Evolutionary conservation across 2,888 invertebrate genomes (phyloP).

Genomic region (Tricholauxania praeusta): DNA sequence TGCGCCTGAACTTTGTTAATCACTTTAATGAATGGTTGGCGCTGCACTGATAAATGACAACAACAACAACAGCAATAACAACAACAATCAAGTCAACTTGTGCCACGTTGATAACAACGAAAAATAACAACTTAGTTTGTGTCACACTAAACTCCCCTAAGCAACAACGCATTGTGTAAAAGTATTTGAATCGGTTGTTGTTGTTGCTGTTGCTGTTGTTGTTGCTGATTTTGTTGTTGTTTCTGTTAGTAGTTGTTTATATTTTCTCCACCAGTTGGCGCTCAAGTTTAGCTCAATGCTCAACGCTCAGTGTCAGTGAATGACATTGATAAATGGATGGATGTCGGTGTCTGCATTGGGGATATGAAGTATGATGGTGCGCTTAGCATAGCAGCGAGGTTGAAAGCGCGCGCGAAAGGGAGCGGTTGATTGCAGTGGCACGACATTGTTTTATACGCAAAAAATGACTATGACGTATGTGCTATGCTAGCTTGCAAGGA

Average conservation of each 20-base stretch:
- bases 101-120: background rate
- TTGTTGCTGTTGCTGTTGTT: background rate
- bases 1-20: no score
- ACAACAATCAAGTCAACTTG: background rate
- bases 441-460: background rate
- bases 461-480: no score
- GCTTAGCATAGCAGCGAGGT: background rate
- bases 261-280: background rate
- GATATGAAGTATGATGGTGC: background rate
- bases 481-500: background rate
- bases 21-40: background rate
- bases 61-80: background rate
- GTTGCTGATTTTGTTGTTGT: constrained; percentile 16
- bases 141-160: background rate
- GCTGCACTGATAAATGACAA: background rate
- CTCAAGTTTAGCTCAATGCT: background rate
- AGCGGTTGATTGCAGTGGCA: background rate
- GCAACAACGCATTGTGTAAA: constrained; percentile 5
- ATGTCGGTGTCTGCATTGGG: background rate
- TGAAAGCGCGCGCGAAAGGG: background rate
- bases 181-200: background rate
- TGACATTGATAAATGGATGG: constrained; percentile 37
- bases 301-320: constrained; percentile 5
- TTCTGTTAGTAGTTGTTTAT: background rate
- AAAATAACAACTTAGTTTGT: background rate